Evolutionary conservation across 2,113 vertebrate genomes (phyloP).

Genomic region (Donacobius atricapilla): DNA sequence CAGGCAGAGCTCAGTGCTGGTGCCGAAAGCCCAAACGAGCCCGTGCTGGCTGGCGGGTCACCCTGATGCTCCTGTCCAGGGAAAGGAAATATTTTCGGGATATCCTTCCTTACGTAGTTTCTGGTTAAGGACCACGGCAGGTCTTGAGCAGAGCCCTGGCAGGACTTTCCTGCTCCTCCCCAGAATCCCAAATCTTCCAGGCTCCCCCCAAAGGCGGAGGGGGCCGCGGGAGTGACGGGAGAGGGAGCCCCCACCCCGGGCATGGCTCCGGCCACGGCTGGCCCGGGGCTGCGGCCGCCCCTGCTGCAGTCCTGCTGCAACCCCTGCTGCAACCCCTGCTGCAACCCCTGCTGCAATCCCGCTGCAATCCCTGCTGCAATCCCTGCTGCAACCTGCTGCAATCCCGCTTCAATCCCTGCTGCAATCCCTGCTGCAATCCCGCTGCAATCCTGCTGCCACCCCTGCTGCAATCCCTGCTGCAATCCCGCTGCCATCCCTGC

Average conservation of each 20-base stretch:
- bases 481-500: too few relatives aligned
- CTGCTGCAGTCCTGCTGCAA: too few relatives aligned
- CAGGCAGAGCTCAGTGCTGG: neutral
- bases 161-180: neutral
- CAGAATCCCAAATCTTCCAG: rapidly evolving
- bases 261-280: neutral
- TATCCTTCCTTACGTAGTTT: rapidly evolving
- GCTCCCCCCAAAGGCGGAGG: neutral
- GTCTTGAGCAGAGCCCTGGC: neutral
- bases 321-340: too few relatives aligned
- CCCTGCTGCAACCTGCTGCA: too few relatives aligned
- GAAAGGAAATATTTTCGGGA: neutral
- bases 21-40: neutral
- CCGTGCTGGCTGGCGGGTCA: rapidly evolving
- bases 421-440: too few relatives aligned
- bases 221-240: neutral
- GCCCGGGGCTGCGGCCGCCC: neutral
- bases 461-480: too few relatives aligned
- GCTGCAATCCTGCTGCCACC: too few relatives aligned
- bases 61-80: rapidly evolving
- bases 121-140: neutral
- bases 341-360: too few relatives aligned
- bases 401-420: too few relatives aligned
- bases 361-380: too few relatives aligned
- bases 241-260: constrained; percentile 15